These are phyloP conservation scores for Oligia latruncula DNA, from an alignment of 2,888 invertebrate species.

Conservation along the genomic window DNA sequence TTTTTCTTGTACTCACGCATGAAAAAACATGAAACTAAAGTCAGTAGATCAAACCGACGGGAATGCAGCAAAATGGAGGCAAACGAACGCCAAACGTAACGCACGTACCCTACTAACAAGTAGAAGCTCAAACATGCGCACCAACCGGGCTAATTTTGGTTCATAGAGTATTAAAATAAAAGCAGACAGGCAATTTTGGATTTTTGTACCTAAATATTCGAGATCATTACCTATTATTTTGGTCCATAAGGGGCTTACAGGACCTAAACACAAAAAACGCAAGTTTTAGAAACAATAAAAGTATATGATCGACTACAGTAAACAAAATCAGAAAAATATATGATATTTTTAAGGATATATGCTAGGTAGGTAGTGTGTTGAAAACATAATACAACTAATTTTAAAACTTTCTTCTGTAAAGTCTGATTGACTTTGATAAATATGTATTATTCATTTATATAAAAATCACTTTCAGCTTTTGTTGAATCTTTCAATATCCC, in stretches of 20 bases:
- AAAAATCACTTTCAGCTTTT: background rate
- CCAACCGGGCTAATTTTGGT: slow-evolving; percentile 71
- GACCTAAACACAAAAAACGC: no score
- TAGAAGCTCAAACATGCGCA: slow-evolving; percentile 75
- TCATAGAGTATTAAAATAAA: slow-evolving; percentile 53
- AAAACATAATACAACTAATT: no score
- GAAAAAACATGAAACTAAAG: slow-evolving; percentile 51
- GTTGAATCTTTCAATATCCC: background rate
- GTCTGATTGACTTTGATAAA: background rate
- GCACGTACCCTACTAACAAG: slow-evolving; percentile 74
- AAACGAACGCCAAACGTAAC: slow-evolving; percentile 61
- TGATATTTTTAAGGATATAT: no score
- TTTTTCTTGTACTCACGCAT: slow-evolving; percentile 50
- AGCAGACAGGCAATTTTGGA: slow-evolving; percentile 13
- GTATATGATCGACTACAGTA: no score
- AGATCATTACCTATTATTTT: background rate
- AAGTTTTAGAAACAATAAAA: no score
- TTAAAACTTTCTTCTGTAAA: no score
- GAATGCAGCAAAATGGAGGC: slow-evolving; percentile 62
- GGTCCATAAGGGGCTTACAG: no score
- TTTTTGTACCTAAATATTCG: background rate
- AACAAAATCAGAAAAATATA: no score
- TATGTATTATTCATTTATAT: no score
- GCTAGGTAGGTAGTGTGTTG: no score
- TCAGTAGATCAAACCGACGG: slow-evolving; percentile 63